Base-by-base conservation (phyloP, 1,140 invertebrate genomes). In the Holcopasites calliopsidis region DNA sequence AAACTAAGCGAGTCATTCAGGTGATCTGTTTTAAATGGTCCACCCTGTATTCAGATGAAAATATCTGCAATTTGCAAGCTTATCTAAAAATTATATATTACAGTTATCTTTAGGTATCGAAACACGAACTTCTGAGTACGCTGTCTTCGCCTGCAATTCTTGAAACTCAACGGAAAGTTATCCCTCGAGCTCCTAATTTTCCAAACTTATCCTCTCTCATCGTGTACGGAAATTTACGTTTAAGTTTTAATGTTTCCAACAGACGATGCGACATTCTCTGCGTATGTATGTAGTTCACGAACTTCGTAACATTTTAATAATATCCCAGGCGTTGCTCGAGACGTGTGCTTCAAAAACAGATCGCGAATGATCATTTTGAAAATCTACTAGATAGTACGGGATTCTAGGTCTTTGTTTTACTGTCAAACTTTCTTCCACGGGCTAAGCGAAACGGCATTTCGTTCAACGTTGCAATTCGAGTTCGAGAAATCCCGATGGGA, bases 381-480 rank as follows among this genome's bases (percentile, higher is more conserved):
- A 44, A 33, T 62, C 40, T 4, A 7, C n/a, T 16, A 23, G 40
- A 31, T 16, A 3, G 23, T n/a, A 13, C 11, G 11, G 11, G 13
- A n/a, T 26, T 11, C 2, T 6, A 1, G 8, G 13, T 18, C 18
- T 5, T 7, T 7, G 18, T 11, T 13, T 35, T 71, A 31, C 28
- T 10, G 42, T n/a, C 23, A 35, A 61, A 1, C 61, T 57, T 61
- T 18, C 23, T 49, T 4, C 16, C 0, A n/a, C 7, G 6, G 26
- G 11, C 42, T 13, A 38, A 0, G 6, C n/a, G 42, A 54, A n/a
- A 1, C 16, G 33, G 54, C 18, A 11, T 10, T 38, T 60, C 55
- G 21, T 44, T 69, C 13, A 69, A 69, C 47, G 64, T 33, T 33
- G 44, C 44, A 18, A n/a, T n/a, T n/a, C n/a, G n/a, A n/a, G n/a